Conservation (phyloP, 1,140 invertebrate species). For the Magallana angulata region DNA sequence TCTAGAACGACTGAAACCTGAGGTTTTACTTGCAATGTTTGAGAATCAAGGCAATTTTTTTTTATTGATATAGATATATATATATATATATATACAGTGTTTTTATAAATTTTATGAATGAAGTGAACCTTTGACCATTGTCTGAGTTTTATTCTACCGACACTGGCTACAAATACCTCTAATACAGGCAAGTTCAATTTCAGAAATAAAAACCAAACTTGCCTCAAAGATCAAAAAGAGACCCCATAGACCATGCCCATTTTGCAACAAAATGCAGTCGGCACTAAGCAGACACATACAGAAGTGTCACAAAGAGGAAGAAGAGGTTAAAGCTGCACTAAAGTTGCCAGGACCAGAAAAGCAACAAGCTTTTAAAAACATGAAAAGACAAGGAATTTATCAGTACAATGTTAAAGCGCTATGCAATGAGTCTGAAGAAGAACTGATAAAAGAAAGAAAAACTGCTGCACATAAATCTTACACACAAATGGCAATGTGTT, state of each 20-base stretch:
- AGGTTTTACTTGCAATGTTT: too few species aligned
- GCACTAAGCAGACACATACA: neutral
- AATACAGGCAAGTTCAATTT: neutral
- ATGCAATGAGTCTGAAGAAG: neutral
- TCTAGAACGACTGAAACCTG: too few species aligned
- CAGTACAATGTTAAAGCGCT: neutral
- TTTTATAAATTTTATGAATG: too few species aligned
- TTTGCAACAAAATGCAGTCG: neutral
- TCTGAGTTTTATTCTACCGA: too few species aligned
- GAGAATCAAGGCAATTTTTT: too few species aligned
- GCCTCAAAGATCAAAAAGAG: neutral
- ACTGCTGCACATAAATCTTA: neutral
- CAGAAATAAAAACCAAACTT: neutral
- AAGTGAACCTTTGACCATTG: too few species aligned
- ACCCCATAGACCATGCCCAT: constrained; percentile 8
- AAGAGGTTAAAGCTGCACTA: constrained; percentile 1
- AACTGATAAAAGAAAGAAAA: neutral
- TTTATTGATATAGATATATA: too few species aligned
- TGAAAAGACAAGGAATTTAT: constrained; percentile 41
- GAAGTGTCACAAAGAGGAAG: constrained; percentile 5
- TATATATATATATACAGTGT: too few species aligned
- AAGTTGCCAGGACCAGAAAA: constrained; percentile 1
- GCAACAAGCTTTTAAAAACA: constrained; percentile 12
- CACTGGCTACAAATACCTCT: too few species aligned
- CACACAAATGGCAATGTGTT: constrained; percentile 21